These are phyloP conservation scores for Gastrophryne carolinensis DNA, from an alignment of 2,797 vertebrate species.

Conservation along the genomic window DNA sequence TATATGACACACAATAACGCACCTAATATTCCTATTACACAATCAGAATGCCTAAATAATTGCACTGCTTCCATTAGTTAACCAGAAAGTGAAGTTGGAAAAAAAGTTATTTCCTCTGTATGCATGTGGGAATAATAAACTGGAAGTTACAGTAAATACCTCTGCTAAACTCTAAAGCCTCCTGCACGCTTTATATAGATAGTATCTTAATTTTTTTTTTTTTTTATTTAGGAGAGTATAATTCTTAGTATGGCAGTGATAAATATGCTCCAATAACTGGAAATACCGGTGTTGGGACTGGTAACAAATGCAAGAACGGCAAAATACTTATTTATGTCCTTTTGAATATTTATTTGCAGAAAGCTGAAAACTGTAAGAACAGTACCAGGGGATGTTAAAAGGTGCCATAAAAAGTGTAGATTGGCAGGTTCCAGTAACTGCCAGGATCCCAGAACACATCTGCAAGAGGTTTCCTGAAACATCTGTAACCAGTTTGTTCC, in stretches of 20 bases:
- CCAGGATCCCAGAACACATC: slow-evolving; percentile 23
- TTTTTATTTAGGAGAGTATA: not conserved
- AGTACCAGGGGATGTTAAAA: slow-evolving; percentile 3
- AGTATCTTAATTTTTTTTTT: not conserved
- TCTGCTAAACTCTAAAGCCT: too few relatives aligned
- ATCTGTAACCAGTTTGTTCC: slow-evolving; percentile 43
- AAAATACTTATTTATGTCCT: not conserved
- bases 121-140: too few relatives aligned
- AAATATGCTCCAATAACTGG: not conserved
- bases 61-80: too few relatives aligned
- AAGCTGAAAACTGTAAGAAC: slow-evolving; percentile 13
- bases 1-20: too few relatives aligned
- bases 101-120: too few relatives aligned
- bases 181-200: too few relatives aligned
- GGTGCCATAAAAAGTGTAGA: slow-evolving; percentile 35
- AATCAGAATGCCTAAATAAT: too few relatives aligned
- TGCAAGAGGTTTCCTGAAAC: slow-evolving; percentile 37
- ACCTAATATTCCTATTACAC: too few relatives aligned
- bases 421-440: slow-evolving; percentile 31
- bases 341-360: slow-evolving; percentile 3
- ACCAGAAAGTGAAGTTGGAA: too few relatives aligned
- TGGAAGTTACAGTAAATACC: too few relatives aligned
- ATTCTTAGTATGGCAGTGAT: not conserved
- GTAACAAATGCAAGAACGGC: not conserved
- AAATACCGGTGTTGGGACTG: not conserved